Evolutionary conservation across 2,113 vertebrate species (phyloP), one percentile per base, ranked within the genome.

Genomic region (Upupa epops): DNA sequence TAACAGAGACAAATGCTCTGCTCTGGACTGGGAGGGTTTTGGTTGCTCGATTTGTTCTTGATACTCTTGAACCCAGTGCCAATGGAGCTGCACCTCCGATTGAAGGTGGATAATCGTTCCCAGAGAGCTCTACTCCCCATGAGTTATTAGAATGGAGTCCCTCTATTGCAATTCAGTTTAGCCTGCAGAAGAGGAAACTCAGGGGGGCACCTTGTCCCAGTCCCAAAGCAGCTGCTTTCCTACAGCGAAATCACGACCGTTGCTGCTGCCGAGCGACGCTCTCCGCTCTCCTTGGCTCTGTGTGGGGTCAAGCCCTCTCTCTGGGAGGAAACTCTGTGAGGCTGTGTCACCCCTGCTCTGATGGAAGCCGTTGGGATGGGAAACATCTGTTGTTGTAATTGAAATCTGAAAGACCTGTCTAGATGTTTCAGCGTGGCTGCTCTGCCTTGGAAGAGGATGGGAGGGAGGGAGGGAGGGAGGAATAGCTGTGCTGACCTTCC

Each of bases 401-500:
- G 90, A 96, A 91, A 94, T 94, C 90, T 52, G 83, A 74, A 97
- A 87, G 54, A 93, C 88, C 83, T 94, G 81, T 85, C 79, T 91
- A 56, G 93, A 89, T 93, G 83, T 73, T 85, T 94, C 48, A 69
- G 54, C 70, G 75, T 51, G 48, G 26, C 58, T 17, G 68, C 87
- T 61, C 40, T 28, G 49, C 28, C 80, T 78, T 1, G 5, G 80
- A 83, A 84, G 95, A 94, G 92, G 83, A 96, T 93, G 42, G 88
- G 59, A 76, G 88, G 60, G 93, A 96, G 42, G 88, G 59, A 76
- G 88, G 60, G 93, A 96, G 48, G 86, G 80, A 94, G 95, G 96
- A 96, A 94, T 77, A 95, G 95, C 81, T 92, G 66, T 94, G 77
- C 54, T 71, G 91, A 83, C 85, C 90, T 97, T 95, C 95, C 72